Evolutionary conservation across 1,140 invertebrate species (phyloP), one percentile per base, ranked within the genome.

Genomic region (Oryctes rhinoceros): DNA sequence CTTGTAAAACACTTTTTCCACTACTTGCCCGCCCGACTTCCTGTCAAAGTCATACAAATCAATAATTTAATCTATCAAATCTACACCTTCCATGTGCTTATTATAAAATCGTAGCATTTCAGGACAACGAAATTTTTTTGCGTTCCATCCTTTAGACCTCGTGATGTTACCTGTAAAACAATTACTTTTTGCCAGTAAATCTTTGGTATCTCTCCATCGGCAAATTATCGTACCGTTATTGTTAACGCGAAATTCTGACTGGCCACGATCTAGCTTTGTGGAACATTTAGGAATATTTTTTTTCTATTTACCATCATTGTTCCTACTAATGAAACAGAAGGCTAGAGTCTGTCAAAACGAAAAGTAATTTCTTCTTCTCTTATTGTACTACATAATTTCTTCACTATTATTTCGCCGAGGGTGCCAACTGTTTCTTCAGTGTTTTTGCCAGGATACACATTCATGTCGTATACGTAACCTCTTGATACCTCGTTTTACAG

Each of bases 1-100:
- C 15, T 30, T 76, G 74, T 13, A 76, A 30, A 76, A 76, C 9
- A 76, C 74, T 76, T 76, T 76, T 30, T 76, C 39, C 71, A 10
- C 10, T 30, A 10, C 10, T 39, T 75, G 10, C n/a, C n/a, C n/a
- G 35, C 5, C 13, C 13, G 71, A 75, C 35, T 39, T 75, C n/a
- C 71, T 4, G n/a, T 24, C 71, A 7, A 75, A 75, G 35, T 75
- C 71, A 39, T 75, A 75, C 35, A 37, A 7, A 13, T 30, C 71
- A 35, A 75, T 35, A 35, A 75, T 35, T n/a, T 75, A 30, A 30
- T 75, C 71, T 7, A 30, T 7, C 35, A 75, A 35, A 37, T 75
- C 35, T 15, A 75, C 71, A 7, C 71, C 71, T 10, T 30, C 71
- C 71, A 75, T 75, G 35, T 75, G n/a, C 35, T 30, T 5, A n/a